Conservation (phyloP, 2,113 vertebrate species). For the Brienomyrus longianalis region DNA sequence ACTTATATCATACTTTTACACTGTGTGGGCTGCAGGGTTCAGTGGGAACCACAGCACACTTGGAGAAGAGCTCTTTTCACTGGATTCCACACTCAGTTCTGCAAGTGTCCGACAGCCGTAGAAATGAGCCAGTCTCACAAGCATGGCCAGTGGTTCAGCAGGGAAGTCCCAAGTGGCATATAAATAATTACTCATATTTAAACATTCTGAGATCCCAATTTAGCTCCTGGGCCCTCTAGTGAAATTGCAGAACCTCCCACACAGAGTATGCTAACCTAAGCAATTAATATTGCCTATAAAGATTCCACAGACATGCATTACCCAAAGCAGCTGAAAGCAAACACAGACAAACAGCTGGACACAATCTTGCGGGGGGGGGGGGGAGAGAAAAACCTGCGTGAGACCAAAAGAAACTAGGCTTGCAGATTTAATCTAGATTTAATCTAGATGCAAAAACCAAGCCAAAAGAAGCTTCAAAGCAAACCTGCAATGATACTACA, state of each 20-base stretch:
- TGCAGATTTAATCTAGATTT: background rate
- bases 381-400: background rate
- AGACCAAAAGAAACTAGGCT: background rate
- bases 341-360: background rate
- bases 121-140: background rate
- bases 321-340: background rate
- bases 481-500: background rate
- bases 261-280: background rate
- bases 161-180: background rate
- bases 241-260: background rate
- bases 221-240: background rate
- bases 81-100: background rate
- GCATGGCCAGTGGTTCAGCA: background rate
- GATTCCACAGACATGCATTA: background rate
- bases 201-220: background rate
- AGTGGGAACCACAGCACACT: background rate
- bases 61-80: background rate
- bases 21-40: background rate
- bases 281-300: background rate
- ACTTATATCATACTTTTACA: background rate
- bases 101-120: background rate
- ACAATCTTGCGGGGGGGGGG: background rate
- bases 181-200: background rate
- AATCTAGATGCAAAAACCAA: background rate
- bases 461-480: background rate